Evolutionary conservation across 2,113 vertebrate genomes (phyloP), one percentile per base, ranked within the genome.

Genomic region (Orcinus orca): DNA sequence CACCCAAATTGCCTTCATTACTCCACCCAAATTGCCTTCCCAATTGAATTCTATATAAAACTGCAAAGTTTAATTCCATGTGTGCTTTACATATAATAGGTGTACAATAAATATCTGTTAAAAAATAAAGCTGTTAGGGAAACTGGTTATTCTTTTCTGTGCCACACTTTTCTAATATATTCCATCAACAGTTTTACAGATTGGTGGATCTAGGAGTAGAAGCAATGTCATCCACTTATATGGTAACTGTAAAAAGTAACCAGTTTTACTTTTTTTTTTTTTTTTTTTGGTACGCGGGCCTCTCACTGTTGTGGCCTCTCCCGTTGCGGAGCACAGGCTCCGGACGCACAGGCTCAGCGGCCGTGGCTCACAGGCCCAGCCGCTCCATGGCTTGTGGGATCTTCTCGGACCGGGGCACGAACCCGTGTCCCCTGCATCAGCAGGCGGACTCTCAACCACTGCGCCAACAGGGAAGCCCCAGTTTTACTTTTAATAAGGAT

Each of bases 131-230:
- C 33, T 98, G 20, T 79, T n/a, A 81, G 33, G 31, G 38, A 94
- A 83, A 85, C 60, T 41, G 21, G 21, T 14, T 96, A 20, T 76
- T 97, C 63, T 62, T 93, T 97, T 96, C 31, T 33, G 44, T 53
- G 96, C 97, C 77, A 68, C 95, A 18, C 88, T 74, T 94, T 96
- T 97, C 36, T 93, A 79, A 90, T 70, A 71, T 63, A 62, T 3
- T 0, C 20, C 68, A 36, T 50, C 5, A 50, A 81, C 77, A 41
- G 38, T 97, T 93, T 94, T 87, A 71, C 44, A 97, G 26, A 68
- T 93, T 23, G 47, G 65, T 96, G 58, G 70, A 62, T 70, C 36
- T 62, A 89, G 23, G 9, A 33, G 8, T 44, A 97, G 97, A 95
- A 93, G 38, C 41, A 63, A 84, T 95, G 60, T 95, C 96, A 92